Percentiles rank a stretch among this genome's conserved stretches.
Evolutionary conservation across 1,140 invertebrate genomes (phyloP).

Genomic region (Drosophila funebris): DNA sequence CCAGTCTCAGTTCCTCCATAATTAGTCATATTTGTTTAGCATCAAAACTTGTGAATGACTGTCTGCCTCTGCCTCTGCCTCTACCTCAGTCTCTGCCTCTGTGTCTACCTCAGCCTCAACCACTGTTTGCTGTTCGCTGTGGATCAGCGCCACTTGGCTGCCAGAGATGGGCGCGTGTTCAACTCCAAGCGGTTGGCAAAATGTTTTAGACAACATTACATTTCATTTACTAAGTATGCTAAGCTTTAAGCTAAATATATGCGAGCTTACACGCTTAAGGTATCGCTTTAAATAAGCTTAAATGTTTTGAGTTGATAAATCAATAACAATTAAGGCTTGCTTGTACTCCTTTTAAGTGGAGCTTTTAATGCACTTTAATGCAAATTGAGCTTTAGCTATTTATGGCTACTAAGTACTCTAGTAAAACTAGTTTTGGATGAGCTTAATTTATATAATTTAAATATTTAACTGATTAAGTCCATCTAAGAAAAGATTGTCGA

Average conservation of each 20-base stretch:
- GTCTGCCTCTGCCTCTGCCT: constrained; percentile 1
- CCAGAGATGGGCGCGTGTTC: constrained; percentile 11
- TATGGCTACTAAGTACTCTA: too few relatives aligned
- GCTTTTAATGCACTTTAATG: too few relatives aligned
- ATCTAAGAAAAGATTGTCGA: too few relatives aligned
- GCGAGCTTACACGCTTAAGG: too few relatives aligned
- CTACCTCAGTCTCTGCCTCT: background rate
- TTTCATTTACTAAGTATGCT: background rate
- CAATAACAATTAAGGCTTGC: too few relatives aligned
- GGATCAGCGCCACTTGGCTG: constrained; percentile 6
- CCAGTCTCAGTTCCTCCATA: constrained; percentile 75
- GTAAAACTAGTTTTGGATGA: too few relatives aligned
- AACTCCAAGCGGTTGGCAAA: background rate
- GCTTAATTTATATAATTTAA: too few relatives aligned
- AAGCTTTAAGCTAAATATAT: background rate
- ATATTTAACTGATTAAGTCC: too few relatives aligned
- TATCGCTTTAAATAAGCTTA: too few relatives aligned
- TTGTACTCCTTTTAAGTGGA: too few relatives aligned
- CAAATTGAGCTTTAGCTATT: too few relatives aligned
- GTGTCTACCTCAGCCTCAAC: background rate
- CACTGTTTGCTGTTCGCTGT: constrained; percentile 2
- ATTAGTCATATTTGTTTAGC: constrained; percentile 82
- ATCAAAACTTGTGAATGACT: constrained; percentile 79
- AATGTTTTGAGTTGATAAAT: too few relatives aligned
- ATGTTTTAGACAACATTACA: background rate